Base-by-base conservation (phyloP, 2,888 invertebrate genomes). In the Schrankia costaestrigalis region DNA sequence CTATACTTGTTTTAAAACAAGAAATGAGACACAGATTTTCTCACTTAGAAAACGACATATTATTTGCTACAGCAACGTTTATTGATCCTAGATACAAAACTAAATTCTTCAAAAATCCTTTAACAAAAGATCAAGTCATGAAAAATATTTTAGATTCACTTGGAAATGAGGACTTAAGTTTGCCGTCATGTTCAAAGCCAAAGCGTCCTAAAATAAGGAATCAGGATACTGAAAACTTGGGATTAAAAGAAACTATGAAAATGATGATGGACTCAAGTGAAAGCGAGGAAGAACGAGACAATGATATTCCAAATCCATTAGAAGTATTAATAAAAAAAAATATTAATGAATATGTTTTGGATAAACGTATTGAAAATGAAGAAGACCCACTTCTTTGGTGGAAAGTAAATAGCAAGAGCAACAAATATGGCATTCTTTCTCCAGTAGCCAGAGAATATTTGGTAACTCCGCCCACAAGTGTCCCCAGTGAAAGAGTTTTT, bases 381-480 rank as follows among this genome's bases (percentile, higher is more conserved):
- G 44, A 38, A 35, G 34, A 39, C 35, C 39, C 41, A 22, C 38
- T 44, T 34, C 33, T 39, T 44, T 45, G 44, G 48, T 45, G 36
- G 45, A 42, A 45, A 35, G 36, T 44, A 18, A 32, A 48, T 36
- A 40, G 35, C 34, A 35, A 45, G 14, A 45, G 37, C 34, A 35
- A 45, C 18, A 45, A 40, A 42, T 48, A 45, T 33, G 40, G 35
- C 11, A 32, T 46, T 42, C 28, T 37, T 33, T 42, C 31, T 44
- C 44, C 45, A 26, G 37, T 48, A 48, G 47, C 41, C 32, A 38
- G 46, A 33, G 29, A 48, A 39, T 51, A 43, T 48, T 51, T 51
- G 33, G 37, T 39, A 33, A 46, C 43, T 35, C 48, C 43, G 11
- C 46, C 51, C 31, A 51, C 45, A 41, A 47, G 51, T 42, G 45